Base-by-base conservation (phyloP, 2,797 vertebrate species). In the Hapalemur alaotrensis region DNA sequence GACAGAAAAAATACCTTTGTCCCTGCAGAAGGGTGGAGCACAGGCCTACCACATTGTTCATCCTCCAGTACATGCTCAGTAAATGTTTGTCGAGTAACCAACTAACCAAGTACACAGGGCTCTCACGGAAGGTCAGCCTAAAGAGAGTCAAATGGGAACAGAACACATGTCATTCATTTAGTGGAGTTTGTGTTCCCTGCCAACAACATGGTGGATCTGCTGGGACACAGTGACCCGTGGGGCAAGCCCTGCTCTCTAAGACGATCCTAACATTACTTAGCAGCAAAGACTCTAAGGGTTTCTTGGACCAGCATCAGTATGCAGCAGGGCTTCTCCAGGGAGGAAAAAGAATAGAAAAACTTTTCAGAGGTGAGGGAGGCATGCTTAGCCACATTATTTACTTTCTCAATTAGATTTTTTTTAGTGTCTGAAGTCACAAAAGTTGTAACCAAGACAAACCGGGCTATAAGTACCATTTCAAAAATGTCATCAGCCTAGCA, bases 401-500 rank as follows among this genome's bases (percentile, higher is more conserved):
- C 72, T 88, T 59, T 87, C 65, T 76, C 17, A 2, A 72, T 96
- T 96, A 1, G 2, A 89, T 57, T 90, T 95, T 85, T 84, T 91
- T 83, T 96, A 50, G 35, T 89, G 46, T 95, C 96, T 92, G 17
- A 97, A 97, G 78, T 93, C 91, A 83, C 87, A 96, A 95, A 86
- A 90, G 54, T 89, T 96, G 95, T 89, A 76, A 97, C 67, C 57
- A 65, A 97, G 97, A 98, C 95, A 98, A 97, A 97, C 69, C 96
- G 96, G 91, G 28, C 61, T 95, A 63, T 78, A 98, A 94, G 92
- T 92, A 91, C 80, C 46, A 57, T 84, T 97, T 96, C 94, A 76
- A 92, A 96, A 94, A 97, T 98, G 89, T 97, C 96, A 96, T 96
- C 46, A 38, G 93, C 95, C 95, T 96, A 97, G 95, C 65, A 92